phyloP scores from a whole-genome alignment of 2,113 vertebrate species.

The Mionectes macconnelli region DNA sequence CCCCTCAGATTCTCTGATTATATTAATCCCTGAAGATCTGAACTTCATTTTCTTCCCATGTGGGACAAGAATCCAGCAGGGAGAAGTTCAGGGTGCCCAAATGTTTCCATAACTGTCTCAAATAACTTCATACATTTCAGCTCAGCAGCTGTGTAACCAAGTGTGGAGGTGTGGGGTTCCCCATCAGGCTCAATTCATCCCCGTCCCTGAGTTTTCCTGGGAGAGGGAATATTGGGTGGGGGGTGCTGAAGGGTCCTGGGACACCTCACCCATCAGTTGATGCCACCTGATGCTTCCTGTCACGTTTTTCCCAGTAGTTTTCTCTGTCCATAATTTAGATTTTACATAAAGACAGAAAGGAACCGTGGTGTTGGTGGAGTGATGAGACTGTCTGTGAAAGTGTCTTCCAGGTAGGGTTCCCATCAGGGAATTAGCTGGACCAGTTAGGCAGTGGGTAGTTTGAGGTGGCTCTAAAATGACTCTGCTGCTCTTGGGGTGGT shows the following conservation, averaged over 20 bases:
- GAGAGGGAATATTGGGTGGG: neutral
- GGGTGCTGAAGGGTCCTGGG: neutral
- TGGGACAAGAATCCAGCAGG: conserved; percentile 63
- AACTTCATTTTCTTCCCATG: conserved; percentile 72
- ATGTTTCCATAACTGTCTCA: conserved; percentile 61
- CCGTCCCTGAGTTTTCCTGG: neutral
- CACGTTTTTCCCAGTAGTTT: accelerated
- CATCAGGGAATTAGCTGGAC: neutral
- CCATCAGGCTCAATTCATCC: neutral
- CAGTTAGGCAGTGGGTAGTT: neutral
- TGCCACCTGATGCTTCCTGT: neutral
- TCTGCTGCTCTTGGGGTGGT: neutral
- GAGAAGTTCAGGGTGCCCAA: conserved; percentile 60
- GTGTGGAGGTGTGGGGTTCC: accelerated
- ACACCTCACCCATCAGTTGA: neutral
- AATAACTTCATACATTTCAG: conserved; percentile 28
- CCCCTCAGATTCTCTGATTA: conserved; percentile 62
- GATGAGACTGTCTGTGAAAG: neutral
- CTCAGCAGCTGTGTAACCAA: conserved; percentile 36
- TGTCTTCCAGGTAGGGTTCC: neutral
- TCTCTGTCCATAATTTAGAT: neutral
- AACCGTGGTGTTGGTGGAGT: neutral
- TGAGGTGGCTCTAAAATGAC: neutral
- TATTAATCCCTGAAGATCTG: conserved; percentile 71
- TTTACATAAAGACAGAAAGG: neutral